phyloP scores from a whole-genome alignment of 2,888 invertebrate genomes.

The Horisme vitalbata region DNA sequence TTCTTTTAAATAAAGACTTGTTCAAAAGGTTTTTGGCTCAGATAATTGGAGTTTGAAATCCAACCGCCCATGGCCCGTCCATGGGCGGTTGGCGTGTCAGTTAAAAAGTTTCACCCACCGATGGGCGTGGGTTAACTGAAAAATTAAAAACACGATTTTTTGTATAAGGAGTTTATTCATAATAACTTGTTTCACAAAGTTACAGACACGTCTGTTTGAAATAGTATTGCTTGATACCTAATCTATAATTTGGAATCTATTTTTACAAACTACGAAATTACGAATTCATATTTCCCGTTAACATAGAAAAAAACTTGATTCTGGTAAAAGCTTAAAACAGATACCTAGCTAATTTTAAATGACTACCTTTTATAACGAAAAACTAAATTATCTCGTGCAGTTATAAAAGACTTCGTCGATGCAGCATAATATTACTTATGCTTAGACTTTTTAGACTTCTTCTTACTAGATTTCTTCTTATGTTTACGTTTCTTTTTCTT shows the following conservation, averaged over 20 bases:
- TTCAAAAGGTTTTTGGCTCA: no score
- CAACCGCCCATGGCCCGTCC: no score
- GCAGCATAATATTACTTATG: conserved; percentile 62
- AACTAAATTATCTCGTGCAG: conserved; percentile 17
- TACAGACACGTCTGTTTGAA: conserved; percentile 23
- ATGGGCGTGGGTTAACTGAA: no score
- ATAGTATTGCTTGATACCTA: conserved; percentile 23
- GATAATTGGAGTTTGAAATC: no score
- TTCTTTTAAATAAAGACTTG: no score
- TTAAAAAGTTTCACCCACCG: no score
- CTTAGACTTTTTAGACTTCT: conserved; percentile 86
- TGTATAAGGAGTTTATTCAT: conserved; percentile 28
- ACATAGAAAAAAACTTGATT: conserved; percentile 25
- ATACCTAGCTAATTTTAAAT: conserved; percentile 29
- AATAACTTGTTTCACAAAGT: conserved; percentile 27
- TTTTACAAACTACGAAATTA: conserved; percentile 29
- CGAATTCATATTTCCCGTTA: conserved; percentile 15
- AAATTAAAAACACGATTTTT: conserved; percentile 12
- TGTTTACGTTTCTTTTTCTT: conserved; percentile 87
- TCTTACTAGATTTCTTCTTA: conserved; percentile 87
- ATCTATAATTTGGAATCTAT: conserved; percentile 34
- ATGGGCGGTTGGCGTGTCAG: no score
- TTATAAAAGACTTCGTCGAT: conserved; percentile 11
- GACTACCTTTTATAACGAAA: conserved; percentile 22
- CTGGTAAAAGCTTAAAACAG: conserved; percentile 35